Conservation (phyloP, 2,113 vertebrate genomes). For the Platysteira castanea region DNA sequence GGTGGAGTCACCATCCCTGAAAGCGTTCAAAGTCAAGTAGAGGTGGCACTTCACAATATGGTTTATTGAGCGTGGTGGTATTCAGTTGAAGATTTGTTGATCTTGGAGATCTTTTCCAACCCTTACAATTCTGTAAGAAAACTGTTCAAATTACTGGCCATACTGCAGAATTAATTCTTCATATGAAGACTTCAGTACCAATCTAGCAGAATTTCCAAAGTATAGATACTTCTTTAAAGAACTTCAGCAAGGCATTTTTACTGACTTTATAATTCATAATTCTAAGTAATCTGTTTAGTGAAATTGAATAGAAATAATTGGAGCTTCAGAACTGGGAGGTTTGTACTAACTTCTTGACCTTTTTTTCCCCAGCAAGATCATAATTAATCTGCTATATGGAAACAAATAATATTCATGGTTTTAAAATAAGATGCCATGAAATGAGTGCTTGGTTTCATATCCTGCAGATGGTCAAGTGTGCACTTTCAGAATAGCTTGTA, state of each 20-base stretch:
- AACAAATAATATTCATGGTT: not conserved
- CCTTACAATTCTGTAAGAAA: not conserved
- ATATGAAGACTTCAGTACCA: not conserved
- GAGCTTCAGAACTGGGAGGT: not conserved
- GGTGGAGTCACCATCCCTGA: not conserved
- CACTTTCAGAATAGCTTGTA: not conserved
- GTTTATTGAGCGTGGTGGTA: no score
- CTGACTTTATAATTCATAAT: not conserved
- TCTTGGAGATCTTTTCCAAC: not conserved
- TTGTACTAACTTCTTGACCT: not conserved
- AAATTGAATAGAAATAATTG: not conserved
- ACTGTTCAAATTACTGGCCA: not conserved
- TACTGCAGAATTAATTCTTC: not conserved
- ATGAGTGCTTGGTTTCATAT: not conserved
- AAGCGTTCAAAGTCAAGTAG: not conserved
- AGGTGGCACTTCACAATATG: rapidly evolving
- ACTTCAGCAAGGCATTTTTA: not conserved
- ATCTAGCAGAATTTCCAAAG: not conserved
- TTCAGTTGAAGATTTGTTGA: not conserved
- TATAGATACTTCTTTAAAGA: not conserved
- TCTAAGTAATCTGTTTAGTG: not conserved
- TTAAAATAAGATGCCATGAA: not conserved
- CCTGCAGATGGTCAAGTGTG: not conserved
- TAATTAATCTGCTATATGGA: not conserved
- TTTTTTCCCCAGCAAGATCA: not conserved